A percentile compares a stretch with the other conserved stretches of the same genome.
Evolutionary conservation across 2,888 invertebrate genomes (phyloP).

Genomic region (Metallyticus violacea): DNA sequence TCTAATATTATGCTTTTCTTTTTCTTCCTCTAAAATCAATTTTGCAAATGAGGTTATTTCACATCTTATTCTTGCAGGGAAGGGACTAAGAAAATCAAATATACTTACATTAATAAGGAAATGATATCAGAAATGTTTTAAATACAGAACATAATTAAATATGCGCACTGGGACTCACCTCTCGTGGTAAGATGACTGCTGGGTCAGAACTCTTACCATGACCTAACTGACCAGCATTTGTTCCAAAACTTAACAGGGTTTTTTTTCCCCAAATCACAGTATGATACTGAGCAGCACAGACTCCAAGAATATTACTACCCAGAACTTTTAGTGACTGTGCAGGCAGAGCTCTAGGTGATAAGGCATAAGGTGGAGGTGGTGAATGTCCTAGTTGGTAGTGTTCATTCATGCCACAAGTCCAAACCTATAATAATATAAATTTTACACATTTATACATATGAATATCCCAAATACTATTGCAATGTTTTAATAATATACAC

Average conservation of each 20-base stretch:
- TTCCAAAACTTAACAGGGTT: constrained; percentile 74
- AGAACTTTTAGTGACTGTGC: constrained; percentile 20
- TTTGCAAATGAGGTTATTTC: too few species aligned
- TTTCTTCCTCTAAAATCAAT: too few species aligned
- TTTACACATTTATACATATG: too few species aligned
- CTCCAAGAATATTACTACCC: constrained; percentile 44
- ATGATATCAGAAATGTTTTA: too few species aligned
- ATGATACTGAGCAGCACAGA: constrained; percentile 69
- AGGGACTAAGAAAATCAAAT: too few species aligned
- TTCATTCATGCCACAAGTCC: constrained; percentile 63
- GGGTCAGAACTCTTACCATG: constrained; percentile 54
- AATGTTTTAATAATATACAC: too few species aligned
- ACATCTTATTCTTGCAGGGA: too few species aligned
- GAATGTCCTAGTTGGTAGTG: constrained; percentile 60
- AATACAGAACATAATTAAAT: too few species aligned
- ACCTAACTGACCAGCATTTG: constrained; percentile 80
- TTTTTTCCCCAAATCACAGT: constrained; percentile 61
- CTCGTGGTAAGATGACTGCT: constrained; percentile 43
- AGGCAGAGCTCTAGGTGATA: constrained; percentile 19
- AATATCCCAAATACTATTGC: too few species aligned
- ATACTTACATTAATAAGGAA: too few species aligned
- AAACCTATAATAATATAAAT: constrained; percentile 50
- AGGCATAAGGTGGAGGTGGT: constrained; percentile 36
- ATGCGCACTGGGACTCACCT: too few species aligned
- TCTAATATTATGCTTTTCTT: too few species aligned